These are phyloP conservation scores for Pseudoatta argentina DNA, from an alignment of 1,140 invertebrate genomes.

Conservation along the genomic window DNA sequence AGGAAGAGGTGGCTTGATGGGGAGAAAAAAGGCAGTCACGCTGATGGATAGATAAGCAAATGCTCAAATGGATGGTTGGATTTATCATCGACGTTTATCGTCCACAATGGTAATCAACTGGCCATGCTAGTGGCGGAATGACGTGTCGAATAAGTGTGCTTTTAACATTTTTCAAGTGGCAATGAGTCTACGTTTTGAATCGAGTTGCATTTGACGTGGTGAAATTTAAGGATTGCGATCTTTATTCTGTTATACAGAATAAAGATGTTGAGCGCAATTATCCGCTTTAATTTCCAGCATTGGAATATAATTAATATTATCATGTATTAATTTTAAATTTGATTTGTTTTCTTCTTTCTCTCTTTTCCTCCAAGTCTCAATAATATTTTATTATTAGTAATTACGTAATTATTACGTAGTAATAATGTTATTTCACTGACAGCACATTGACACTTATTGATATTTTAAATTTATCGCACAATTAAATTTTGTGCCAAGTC, in stretches of 20 bases:
- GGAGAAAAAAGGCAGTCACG: slow-evolving; percentile 63
- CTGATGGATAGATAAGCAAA: slow-evolving; percentile 69
- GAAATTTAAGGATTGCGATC: neutral
- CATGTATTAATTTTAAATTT: neutral
- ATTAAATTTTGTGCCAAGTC: slow-evolving; percentile 46
- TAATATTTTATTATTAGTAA: neutral
- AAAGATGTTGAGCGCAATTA: neutral
- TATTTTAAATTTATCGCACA: slow-evolving; percentile 21
- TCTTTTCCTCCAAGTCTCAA: neutral
- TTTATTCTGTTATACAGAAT: neutral
- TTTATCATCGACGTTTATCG: slow-evolving; percentile 66
- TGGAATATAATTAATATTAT: neutral
- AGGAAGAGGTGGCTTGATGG: slow-evolving; percentile 11
- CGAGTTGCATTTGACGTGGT: neutral
- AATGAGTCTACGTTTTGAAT: neutral
- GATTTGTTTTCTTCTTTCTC: neutral
- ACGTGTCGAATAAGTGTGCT: slow-evolving; percentile 24
- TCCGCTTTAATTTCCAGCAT: neutral
- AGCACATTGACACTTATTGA: neutral
- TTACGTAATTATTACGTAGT: neutral
- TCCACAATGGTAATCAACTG: slow-evolving; percentile 49
- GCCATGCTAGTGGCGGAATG: slow-evolving; percentile 5
- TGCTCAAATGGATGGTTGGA: slow-evolving; percentile 55
- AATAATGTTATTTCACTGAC: neutral
- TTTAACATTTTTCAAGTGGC: slow-evolving; percentile 13